Base-by-base conservation (phyloP, 2,113 vertebrate species). In the Litocranius walleri region DNA sequence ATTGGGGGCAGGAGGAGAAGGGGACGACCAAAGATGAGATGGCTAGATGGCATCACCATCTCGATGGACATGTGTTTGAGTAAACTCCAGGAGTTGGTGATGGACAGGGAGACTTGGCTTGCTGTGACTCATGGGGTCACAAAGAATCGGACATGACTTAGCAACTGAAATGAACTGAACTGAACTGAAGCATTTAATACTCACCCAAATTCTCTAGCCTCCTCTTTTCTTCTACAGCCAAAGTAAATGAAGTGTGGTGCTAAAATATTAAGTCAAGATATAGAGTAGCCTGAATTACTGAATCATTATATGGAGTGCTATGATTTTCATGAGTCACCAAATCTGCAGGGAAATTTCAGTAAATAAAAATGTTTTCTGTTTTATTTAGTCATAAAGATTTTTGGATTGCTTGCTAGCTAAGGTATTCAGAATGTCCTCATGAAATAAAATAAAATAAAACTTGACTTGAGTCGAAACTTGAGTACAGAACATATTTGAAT, bases 21-120 rank as follows among this genome's bases (percentile, higher is more conserved):
- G 27, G 12, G 12, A 61, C 0, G 0, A 61, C 59, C 1, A 11
- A 29, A 11, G 27, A 29, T 61, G 5, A 61, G 11, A 61, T 61
- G 12, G 59, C 59, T 61, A 5, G 27, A 29, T 29, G 12, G 59
- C 12, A 6, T 61, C 59, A 29, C 27, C 2, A 2, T 29, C 59
- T 61, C 27, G 0, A 61, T 29, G 59, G 27, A 29, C 27, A 27
- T 59, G 59, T 6, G 59, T 13, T 6, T 61, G 59, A 61, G 27
- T 29, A 27, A 61, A 61, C 27, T 61, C 59, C 12, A 2, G 27
- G 59, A 29, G 27, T 29, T 61, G 27, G 27, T 61, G 59, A 29
- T 61, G 27, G 27, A 61, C 27, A 29, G 59, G 27, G 12, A 61
- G 59, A 12, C 59, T 27, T 61, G 27, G 59, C 2, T 2, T 29